These are phyloP conservation scores for Prunella strophiata DNA, from an alignment of 2,797 vertebrate species.

Conservation along the genomic window DNA sequence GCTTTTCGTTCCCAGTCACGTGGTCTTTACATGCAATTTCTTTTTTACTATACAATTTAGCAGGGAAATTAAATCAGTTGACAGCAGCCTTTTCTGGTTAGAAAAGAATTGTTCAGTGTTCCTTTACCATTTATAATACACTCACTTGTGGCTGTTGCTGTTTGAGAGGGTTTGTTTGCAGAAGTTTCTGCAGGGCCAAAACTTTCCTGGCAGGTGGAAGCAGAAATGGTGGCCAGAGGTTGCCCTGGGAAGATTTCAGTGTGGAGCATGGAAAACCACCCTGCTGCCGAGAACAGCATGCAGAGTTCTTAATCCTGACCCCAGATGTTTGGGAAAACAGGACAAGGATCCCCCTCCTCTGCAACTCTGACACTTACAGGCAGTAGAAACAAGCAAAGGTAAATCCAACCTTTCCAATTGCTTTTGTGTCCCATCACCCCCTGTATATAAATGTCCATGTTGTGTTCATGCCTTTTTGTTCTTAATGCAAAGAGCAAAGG, in stretches of 20 bases:
- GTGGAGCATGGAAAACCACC: neutral
- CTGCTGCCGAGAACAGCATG: neutral
- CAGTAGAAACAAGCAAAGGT: neutral
- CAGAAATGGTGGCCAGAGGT: neutral
- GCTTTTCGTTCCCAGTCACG: neutral
- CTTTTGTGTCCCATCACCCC: neutral
- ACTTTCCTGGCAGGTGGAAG: neutral
- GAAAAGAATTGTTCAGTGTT: neutral
- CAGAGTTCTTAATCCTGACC: neutral
- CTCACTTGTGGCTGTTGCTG: neutral
- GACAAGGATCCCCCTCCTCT: neutral
- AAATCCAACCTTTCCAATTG: neutral
- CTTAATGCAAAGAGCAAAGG: neutral
- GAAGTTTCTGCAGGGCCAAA: neutral
- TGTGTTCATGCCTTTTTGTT: neutral
- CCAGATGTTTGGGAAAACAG: neutral
- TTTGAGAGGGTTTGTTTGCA: neutral
- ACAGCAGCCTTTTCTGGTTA: neutral
- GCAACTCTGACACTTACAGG: neutral
- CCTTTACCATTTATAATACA: neutral
- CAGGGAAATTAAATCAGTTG: conserved; percentile 21
- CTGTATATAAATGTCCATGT: neutral
- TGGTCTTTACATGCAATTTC: conserved; percentile 26
- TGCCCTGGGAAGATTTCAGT: neutral
- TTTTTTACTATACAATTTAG: conserved; percentile 20